Evolutionary conservation across 1,140 invertebrate species (phyloP).

Genomic region (Xylocopa sonorina): DNA sequence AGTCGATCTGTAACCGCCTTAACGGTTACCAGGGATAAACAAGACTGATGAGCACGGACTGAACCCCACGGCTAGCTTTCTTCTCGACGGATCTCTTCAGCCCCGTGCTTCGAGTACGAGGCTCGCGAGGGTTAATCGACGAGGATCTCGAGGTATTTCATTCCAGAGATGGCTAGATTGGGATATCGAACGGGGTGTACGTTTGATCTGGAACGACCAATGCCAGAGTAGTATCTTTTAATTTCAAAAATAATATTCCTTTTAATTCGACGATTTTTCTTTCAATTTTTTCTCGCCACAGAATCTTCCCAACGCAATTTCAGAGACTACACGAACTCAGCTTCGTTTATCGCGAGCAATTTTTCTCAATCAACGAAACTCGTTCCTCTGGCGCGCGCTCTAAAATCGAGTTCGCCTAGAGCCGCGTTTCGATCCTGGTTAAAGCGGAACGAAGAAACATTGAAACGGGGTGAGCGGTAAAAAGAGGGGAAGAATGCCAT

Average conservation of each 20-base stretch:
- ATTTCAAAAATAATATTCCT: too few relatives aligned
- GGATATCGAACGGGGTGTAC: not conserved
- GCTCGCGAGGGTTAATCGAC: not conserved
- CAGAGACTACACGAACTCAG: too few relatives aligned
- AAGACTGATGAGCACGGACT: not conserved
- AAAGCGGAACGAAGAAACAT: not conserved
- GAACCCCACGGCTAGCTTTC: not conserved
- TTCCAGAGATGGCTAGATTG: not conserved
- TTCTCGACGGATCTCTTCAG: not conserved
- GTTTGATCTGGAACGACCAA: not conserved
- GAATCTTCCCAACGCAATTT: too few relatives aligned
- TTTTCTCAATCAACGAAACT: not conserved
- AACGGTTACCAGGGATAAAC: not conserved
- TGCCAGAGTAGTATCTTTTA: too few relatives aligned
- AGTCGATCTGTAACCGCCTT: not conserved
- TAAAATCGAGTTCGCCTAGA: not conserved
- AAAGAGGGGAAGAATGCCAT: not conserved
- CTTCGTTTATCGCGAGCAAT: too few relatives aligned
- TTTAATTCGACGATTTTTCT: too few relatives aligned
- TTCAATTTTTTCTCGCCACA: too few relatives aligned
- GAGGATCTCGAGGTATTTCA: not conserved
- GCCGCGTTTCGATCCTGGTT: not conserved
- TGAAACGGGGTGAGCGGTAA: too few relatives aligned
- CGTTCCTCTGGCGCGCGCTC: not conserved
- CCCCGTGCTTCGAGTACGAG: not conserved